These are phyloP conservation scores for Prionchulus punctatus DNA, from an alignment of 2,888 invertebrate species.

Conservation along the genomic window DNA sequence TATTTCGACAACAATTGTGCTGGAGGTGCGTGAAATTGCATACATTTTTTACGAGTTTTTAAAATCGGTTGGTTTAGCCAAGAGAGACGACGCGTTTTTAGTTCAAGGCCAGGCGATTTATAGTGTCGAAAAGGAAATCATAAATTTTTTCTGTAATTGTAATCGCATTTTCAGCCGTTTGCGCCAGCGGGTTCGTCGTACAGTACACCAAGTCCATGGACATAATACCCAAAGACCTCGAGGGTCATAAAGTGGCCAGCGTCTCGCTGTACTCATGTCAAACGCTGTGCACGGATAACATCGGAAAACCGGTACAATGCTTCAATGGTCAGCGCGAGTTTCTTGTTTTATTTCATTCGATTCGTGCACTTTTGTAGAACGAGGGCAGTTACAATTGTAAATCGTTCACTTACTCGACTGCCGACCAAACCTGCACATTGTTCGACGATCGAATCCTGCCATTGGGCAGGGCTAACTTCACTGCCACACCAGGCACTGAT, in stretches of 20 bases:
- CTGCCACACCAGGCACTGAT: constrained; percentile 21
- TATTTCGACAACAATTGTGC: constrained; percentile 33
- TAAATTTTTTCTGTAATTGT: too few species aligned
- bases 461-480: constrained; percentile 24
- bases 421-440: constrained; percentile 23
- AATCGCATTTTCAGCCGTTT: constrained; percentile 29
- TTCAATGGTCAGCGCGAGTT: background rate
- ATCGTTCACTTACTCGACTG: constrained; percentile 28
- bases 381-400: constrained; percentile 19
- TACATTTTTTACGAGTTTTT: background rate
- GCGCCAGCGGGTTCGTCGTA: constrained; percentile 29
- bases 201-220: constrained; percentile 27
- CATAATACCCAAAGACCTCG: constrained; percentile 16
- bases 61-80: too few species aligned
- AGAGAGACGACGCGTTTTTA: too few species aligned
- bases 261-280: constrained; percentile 25
- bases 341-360: background rate
- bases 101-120: too few species aligned
- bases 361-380: background rate
- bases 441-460: constrained; percentile 29
- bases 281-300: constrained; percentile 25
- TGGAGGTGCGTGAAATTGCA: constrained; percentile 18
- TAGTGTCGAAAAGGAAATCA: too few species aligned
- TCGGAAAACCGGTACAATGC: constrained; percentile 20
- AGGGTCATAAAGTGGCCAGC: constrained; percentile 23